phyloP scores from a whole-genome alignment of 2,888 invertebrate species.

The Stomorhina lunata region DNA sequence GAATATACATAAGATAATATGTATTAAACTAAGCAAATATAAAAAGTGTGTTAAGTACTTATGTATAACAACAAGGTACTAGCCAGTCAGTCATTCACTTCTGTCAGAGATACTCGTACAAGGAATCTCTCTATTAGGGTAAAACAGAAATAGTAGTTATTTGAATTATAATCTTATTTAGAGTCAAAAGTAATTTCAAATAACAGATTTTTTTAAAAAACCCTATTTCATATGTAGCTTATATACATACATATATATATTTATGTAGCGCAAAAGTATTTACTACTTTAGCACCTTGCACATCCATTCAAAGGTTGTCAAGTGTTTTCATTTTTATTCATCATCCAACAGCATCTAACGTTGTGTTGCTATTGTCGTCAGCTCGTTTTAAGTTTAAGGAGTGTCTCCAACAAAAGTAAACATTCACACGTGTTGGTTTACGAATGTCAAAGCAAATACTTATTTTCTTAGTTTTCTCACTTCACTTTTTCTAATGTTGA shows the following conservation, averaged over 20 bases:
- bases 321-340: not conserved
- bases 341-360: slow-evolving; percentile 13
- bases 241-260: too few species aligned
- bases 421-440: slow-evolving; percentile 50
- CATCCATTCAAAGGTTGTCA: slow-evolving; percentile 36
- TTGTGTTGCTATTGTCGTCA: too few species aligned
- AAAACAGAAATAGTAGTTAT: not conserved
- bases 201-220: not conserved
- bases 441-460: slow-evolving; percentile 45
- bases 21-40: not conserved
- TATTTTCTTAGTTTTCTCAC: slow-evolving; percentile 12
- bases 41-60: not conserved
- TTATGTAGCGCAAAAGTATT: not conserved
- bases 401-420: slow-evolving; percentile 26
- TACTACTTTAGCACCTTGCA: slow-evolving; percentile 25
- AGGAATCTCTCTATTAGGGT: not conserved
- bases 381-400: slow-evolving; percentile 25
- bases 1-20: not conserved
- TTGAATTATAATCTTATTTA: too few species aligned
- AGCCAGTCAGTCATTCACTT: slow-evolving; percentile 6
- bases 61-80: not conserved
- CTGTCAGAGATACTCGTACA: not conserved
- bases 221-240: too few species aligned
- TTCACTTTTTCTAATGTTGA: not conserved
- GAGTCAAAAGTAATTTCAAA: too few species aligned